Evolutionary conservation across 2,888 invertebrate species (phyloP).

Genomic region (Hybos culiciformis): DNA sequence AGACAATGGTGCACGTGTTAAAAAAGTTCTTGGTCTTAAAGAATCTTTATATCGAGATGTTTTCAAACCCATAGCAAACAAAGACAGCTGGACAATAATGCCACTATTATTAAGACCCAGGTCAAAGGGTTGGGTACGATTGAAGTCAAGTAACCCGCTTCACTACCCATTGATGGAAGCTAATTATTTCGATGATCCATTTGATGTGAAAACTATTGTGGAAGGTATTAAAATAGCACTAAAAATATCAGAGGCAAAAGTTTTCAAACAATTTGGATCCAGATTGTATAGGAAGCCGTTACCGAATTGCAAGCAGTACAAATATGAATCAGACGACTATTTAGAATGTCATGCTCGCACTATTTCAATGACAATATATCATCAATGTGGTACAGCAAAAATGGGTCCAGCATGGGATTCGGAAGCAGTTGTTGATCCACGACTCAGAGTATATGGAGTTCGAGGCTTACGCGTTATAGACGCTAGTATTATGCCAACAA

Average conservation of each 20-base stretch:
- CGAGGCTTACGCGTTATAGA: slow-evolving; percentile 69
- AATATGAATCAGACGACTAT: slow-evolving; percentile 66
- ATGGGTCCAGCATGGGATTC: slow-evolving; percentile 73
- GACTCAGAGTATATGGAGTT: slow-evolving; percentile 63
- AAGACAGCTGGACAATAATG: slow-evolving; percentile 64
- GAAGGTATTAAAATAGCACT: slow-evolving; percentile 70
- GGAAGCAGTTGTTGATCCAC: slow-evolving; percentile 69
- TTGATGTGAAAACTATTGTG: slow-evolving; percentile 64
- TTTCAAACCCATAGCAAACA: slow-evolving; percentile 65
- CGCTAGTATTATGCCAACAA: slow-evolving; percentile 79
- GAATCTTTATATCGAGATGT: slow-evolving; percentile 68
- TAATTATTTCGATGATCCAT: slow-evolving; percentile 75
- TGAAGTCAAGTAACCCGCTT: slow-evolving; percentile 70
- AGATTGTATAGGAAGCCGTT: slow-evolving; percentile 58
- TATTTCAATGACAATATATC: slow-evolving; percentile 81
- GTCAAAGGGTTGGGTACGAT: slow-evolving; percentile 61
- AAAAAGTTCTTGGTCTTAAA: slow-evolving; percentile 65
- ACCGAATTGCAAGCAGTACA: slow-evolving; percentile 60
- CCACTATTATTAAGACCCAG: slow-evolving; percentile 67
- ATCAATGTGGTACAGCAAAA: slow-evolving; percentile 76
- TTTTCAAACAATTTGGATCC: slow-evolving; percentile 69
- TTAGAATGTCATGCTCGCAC: slow-evolving; percentile 78
- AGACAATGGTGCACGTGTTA: slow-evolving; percentile 58
- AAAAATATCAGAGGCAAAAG: slow-evolving; percentile 55
- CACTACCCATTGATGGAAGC: slow-evolving; percentile 81